A percentile compares a stretch with the other conserved stretches of the same genome.
Conservation (phyloP, 2,888 invertebrate genomes). For the Hypselothyrea guttata region DNA sequence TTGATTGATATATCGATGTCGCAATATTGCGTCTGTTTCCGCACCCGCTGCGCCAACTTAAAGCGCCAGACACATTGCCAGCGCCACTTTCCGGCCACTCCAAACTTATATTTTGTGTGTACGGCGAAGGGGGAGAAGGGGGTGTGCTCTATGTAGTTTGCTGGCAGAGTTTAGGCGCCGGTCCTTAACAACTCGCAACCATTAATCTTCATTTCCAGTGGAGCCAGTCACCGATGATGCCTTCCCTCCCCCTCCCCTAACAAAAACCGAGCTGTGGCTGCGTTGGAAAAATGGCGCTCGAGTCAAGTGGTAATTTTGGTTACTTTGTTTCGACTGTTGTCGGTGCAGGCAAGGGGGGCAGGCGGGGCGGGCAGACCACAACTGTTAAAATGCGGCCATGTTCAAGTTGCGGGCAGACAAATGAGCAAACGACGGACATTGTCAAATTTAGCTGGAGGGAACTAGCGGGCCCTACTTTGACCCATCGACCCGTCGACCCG, state of each 20-base stretch:
- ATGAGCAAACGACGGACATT: constrained; percentile 61
- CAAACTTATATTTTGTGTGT: constrained; percentile 33
- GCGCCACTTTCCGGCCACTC: constrained; percentile 44
- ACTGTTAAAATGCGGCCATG: constrained; percentile 72
- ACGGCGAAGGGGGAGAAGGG: constrained; percentile 40
- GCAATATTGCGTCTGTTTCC: constrained; percentile 52
- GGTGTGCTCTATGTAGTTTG: constrained; percentile 71
- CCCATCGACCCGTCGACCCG: constrained; percentile 5
- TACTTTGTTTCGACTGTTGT: constrained; percentile 62
- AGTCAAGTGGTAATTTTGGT: constrained; percentile 75
- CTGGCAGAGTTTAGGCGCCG: constrained; percentile 57
- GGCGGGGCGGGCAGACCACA: constrained; percentile 31
- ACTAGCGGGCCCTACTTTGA: constrained; percentile 14
- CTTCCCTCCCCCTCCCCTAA: constrained; percentile 16
- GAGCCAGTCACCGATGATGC: constrained; percentile 42
- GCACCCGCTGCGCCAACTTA: constrained; percentile 27
- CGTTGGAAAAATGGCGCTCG: constrained; percentile 58
- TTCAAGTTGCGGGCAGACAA: constrained; percentile 67
- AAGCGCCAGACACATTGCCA: constrained; percentile 33
- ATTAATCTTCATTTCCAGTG: constrained; percentile 80
- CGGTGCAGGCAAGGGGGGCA: not conserved
- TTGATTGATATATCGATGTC: constrained; percentile 55
- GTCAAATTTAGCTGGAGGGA: constrained; percentile 57
- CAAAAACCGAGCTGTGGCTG: constrained; percentile 37
- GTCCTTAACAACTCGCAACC: constrained; percentile 59